phyloP scores from a whole-genome alignment of 1,140 invertebrate genomes.

The Caenorhabditis briggsae region DNA sequence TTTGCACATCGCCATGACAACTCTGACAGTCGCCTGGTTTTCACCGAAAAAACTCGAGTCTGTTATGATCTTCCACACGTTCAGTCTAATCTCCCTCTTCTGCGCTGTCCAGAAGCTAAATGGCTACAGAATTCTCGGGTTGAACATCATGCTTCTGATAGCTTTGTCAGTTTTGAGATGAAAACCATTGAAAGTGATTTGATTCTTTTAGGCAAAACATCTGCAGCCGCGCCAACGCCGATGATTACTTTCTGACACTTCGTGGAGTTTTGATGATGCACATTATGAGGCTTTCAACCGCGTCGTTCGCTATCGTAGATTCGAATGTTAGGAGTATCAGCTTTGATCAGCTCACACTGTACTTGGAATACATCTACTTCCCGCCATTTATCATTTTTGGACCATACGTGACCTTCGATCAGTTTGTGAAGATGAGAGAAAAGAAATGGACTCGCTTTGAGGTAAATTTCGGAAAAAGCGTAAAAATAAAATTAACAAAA shows the following conservation, averaged over 20 bases:
- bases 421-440: constrained; percentile 16
- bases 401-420: constrained; percentile 1
- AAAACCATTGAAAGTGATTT: neutral
- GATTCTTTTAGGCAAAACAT: neutral
- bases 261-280: constrained; percentile 42
- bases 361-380: constrained; percentile 17
- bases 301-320: neutral
- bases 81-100: neutral
- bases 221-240: neutral
- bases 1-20: neutral
- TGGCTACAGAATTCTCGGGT: constrained; percentile 6
- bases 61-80: neutral
- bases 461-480: neutral
- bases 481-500: neutral
- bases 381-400: constrained; percentile 25
- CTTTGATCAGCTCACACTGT: neutral
- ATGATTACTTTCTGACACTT: neutral
- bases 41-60: neutral
- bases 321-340: neutral
- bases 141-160: neutral
- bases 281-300: constrained; percentile 21
- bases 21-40: neutral
- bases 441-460: constrained; percentile 14
- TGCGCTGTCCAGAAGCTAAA: neutral
- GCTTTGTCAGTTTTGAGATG: neutral